Evolutionary conservation across 2,888 invertebrate species (phyloP), one percentile per base, ranked within the genome.

Genomic region (Beris chalybata): DNA sequence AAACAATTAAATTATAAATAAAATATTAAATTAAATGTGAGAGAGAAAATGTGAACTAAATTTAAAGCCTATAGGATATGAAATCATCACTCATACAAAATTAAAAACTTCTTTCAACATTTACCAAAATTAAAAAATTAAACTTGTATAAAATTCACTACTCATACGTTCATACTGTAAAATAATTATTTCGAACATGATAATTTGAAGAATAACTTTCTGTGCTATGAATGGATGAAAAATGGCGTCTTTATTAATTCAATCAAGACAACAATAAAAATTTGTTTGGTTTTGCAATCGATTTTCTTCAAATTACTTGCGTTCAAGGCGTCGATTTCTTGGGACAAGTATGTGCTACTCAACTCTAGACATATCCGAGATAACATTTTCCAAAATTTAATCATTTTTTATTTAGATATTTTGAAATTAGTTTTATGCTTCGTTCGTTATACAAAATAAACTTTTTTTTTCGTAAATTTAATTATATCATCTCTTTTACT

Each of bases 311-410:
- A 38, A 38, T 38, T 38, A 38, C 38, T 38, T 38, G 38, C 38
- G 38, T 57, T 57, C 55, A 69, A 76, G 79, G 78, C 79, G 75
- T 78, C 75, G 81, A 81, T 81, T 81, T 81, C 81, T 81, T 81
- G 81, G 79, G 78, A 75, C 74, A 71, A 71, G 65, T 66, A 70
- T 71, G 73, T 73, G 71, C 72, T 72, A 74, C 70, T 70, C 69
- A 72, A 70, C 70, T 71, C 69, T 71, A 65, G 63, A 44, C 54
- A 57, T 38, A 38, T 38, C 38, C 38, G 38, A 38, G 38, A 55
- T 58, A 61, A 64, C 22, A 30, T 38, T 71, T 58, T 67, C 68
- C 70, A 70, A 70, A 70, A 71, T 69, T 70, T 70, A 68, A 69
- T 70, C 68, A 71, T 67, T 70, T 71, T 71, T 67, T 69, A 69